phyloP scores from a whole-genome alignment of 2,888 invertebrate genomes.

The Leptodirus hochenwartii region DNA sequence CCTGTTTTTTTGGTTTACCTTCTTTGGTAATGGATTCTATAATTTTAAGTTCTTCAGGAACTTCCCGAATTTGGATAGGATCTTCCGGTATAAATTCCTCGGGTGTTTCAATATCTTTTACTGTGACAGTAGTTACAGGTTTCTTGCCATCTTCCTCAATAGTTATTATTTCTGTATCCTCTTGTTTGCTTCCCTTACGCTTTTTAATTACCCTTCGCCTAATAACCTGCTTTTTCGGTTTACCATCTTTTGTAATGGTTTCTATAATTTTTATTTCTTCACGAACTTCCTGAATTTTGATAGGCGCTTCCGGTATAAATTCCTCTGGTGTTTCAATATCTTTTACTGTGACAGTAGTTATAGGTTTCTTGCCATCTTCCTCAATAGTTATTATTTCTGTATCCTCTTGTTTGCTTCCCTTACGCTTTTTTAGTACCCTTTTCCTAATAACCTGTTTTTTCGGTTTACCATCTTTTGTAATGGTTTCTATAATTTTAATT shows the following conservation, averaged over 20 bases:
- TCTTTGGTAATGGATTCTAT: constrained; percentile 15
- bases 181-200: constrained; percentile 22
- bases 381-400: no score
- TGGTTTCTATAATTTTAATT: constrained; percentile 15
- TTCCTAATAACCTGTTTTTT: constrained; percentile 14
- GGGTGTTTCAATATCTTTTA: constrained; percentile 15
- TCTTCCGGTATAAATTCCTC: no score
- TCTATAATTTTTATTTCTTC: constrained; percentile 21
- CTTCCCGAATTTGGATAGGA: constrained; percentile 13
- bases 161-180: constrained; percentile 24
- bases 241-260: constrained; percentile 19
- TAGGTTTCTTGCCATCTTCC: no score
- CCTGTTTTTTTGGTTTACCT: constrained; percentile 18
- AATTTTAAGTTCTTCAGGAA: constrained; percentile 16
- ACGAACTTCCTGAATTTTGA: constrained; percentile 8
- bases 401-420: no score
- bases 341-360: no score
- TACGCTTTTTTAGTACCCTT: constrained; percentile 18
- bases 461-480: no score
- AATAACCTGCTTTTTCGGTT: constrained; percentile 7
- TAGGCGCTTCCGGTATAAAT: no score
- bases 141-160: constrained; percentile 18
- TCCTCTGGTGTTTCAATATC: no score
- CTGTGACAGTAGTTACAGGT: constrained; percentile 15
- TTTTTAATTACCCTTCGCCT: constrained; percentile 25